Percentiles rank a stretch among this genome's conserved stretches.
phyloP scores from a whole-genome alignment of 2,113 vertebrate genomes.

The Zingel zingel region DNA sequence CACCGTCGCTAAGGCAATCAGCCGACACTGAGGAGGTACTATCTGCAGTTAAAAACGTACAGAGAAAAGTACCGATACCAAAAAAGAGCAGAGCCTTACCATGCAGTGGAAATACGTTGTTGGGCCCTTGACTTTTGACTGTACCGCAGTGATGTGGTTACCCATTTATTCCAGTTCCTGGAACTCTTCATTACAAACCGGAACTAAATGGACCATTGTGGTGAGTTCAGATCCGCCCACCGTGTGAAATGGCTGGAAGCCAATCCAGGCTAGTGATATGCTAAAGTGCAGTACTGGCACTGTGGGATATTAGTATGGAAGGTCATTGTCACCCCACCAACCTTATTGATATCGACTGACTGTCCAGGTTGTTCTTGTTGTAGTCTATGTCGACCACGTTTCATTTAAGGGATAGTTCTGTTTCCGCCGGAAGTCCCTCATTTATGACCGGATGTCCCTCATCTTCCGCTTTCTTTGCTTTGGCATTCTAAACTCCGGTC shows the following conservation, averaged over 20 bases:
- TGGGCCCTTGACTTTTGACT: conserved; percentile 5
- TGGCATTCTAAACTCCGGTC: too few species aligned
- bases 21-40: too few species aligned
- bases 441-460: too few species aligned
- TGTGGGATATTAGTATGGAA: conserved; percentile 5
- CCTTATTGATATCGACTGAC: not conserved
- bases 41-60: too few species aligned
- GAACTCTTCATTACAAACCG: conserved; percentile 19
- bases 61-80: too few species aligned
- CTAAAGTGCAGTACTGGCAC: not conserved
- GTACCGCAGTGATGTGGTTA: not conserved
- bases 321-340: not conserved
- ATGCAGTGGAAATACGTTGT: too few species aligned
- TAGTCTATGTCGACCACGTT: not conserved
- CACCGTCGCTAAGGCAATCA: too few species aligned
- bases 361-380: not conserved
- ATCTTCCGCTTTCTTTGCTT: too few species aligned
- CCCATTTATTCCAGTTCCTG: conserved; percentile 33
- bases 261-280: not conserved
- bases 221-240: conserved; percentile 14
- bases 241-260: conserved; percentile 31
- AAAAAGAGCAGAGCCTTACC: too few species aligned
- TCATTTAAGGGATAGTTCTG: too few species aligned
- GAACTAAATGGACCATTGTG: conserved; percentile 30
- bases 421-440: too few species aligned